Percentiles rank a stretch among this genome's conserved stretches.
Conservation (phyloP, 2,888 invertebrate genomes). For the Leistus spinibarbis region DNA sequence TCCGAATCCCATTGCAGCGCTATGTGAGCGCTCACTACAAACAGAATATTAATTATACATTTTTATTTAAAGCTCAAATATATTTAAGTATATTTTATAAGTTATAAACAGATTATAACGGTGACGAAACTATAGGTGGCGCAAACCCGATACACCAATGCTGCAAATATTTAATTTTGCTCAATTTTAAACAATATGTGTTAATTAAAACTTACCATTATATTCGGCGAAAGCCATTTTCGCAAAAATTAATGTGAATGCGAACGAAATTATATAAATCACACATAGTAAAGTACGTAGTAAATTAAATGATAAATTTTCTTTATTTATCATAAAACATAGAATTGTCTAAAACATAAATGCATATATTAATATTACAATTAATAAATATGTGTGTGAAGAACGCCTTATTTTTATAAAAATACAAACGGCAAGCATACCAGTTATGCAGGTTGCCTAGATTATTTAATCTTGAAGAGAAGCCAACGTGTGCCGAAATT, state of each 20-base stretch:
- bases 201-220: constrained; percentile 15
- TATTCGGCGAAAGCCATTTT: constrained; percentile 13
- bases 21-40: not conserved
- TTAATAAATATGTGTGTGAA: too few species aligned
- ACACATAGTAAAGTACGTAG: constrained; percentile 14
- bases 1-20: constrained; percentile 13
- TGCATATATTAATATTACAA: not conserved
- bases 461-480: not conserved
- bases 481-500: not conserved
- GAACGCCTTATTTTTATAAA: too few species aligned
- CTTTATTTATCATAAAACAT: constrained; percentile 6
- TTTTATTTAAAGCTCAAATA: too few species aligned
- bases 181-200: too few species aligned
- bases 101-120: too few species aligned
- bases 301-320: constrained; percentile 14
- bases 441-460: not conserved
- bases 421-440: too few species aligned
- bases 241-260: constrained; percentile 19
- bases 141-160: too few species aligned
- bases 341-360: constrained; percentile 23
- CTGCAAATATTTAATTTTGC: too few species aligned
- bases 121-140: too few species aligned
- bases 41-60: constrained; percentile 3
- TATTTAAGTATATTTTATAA: too few species aligned
- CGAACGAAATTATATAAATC: constrained; percentile 19